A percentile compares a stretch with the other conserved stretches of the same genome.
These are phyloP conservation scores for Aphidius ervi DNA, from an alignment of 1,140 invertebrate genomes.

Conservation along the genomic window DNA sequence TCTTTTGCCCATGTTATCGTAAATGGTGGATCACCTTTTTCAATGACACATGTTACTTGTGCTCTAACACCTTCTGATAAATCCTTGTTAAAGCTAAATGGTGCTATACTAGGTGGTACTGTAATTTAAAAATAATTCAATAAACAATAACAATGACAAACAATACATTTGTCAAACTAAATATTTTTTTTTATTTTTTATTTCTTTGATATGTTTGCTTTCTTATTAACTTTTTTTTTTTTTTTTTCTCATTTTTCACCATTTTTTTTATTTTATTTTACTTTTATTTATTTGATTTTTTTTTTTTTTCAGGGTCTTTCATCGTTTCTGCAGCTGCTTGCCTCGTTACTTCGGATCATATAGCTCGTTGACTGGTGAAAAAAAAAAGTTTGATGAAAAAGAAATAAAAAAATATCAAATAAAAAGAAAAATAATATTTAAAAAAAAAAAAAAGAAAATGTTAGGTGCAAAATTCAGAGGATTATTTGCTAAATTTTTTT, in stretches of 20 bases:
- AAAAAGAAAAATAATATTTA: too few relatives aligned
- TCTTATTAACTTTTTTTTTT: neutral
- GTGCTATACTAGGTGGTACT: conserved; percentile 86
- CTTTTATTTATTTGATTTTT: too few relatives aligned
- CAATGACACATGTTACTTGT: conserved; percentile 88
- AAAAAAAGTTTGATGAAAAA: neutral
- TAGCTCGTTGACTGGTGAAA: neutral
- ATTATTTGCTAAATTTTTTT: too few relatives aligned
- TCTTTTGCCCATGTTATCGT: conserved; percentile 83
- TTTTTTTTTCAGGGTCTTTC: neutral
- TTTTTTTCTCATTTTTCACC: neutral
- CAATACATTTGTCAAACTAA: too few relatives aligned
- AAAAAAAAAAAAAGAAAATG: too few relatives aligned
- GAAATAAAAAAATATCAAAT: neutral
- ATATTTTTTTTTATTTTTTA: neutral
- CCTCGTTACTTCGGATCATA: conserved; percentile 4
- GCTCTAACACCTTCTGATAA: conserved; percentile 86
- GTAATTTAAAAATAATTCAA: conserved; percentile 42
- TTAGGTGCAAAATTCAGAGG: too few relatives aligned
- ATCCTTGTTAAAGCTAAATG: conserved; percentile 58
- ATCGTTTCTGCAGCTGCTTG: neutral
- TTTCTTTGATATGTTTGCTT: neutral
- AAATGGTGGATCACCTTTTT: conserved; percentile 90
- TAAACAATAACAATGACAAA: neutral
- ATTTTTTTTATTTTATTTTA: neutral